Base-by-base conservation (phyloP, 2,888 invertebrate species). In the Allophyes oxyacanthae region DNA sequence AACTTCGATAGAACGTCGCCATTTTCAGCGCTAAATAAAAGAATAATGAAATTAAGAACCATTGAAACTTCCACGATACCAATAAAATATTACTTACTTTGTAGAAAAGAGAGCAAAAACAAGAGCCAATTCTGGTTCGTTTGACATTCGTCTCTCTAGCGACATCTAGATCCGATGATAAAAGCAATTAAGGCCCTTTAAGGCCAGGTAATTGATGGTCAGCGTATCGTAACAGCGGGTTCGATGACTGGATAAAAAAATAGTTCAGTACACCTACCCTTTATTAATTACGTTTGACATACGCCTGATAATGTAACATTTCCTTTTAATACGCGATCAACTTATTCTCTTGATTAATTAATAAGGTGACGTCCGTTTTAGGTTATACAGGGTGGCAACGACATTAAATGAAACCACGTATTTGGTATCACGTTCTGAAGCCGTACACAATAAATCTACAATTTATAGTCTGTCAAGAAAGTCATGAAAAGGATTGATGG, bases 171-270 rank as follows among this genome's bases (percentile, higher is more conserved):
- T 88, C 75, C 64, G 76, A 82, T 79, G 88, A 89, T 89, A 88
- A 85, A 72, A 71, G 84, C 81, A 89, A 89, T 90, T 90, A 89
- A 87, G 80, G 61, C 64, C 78, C 72, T 84, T 81, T 81, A 83
- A 80, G 83, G 79, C 60, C 65, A 70, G 33, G 65, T 86, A 87
- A 88, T 88, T 86, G 85, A 87, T 84, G 80, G 73, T 55, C 78
- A 78, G 56, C 75, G 79, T 75, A 73, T 69, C 66, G 63, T 58
- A 64, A 72, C 69, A 53, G 42, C 44, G 32, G 55, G 74, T 73
- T 73, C 75, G 79, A 84, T 77, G 81, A 66, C 77, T 77, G 66
- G 30, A 38, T 51, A 61, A 57, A 69, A 75, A 78, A 72, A 64
- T 8, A 51, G 36, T 56, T 42, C 42, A 45, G 59, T 52, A 60